Percentiles rank a stretch among this genome's conserved stretches.
These are phyloP conservation scores for Zaprionus nigranus DNA, from an alignment of 1,140 invertebrate genomes.

Conservation along the genomic window DNA sequence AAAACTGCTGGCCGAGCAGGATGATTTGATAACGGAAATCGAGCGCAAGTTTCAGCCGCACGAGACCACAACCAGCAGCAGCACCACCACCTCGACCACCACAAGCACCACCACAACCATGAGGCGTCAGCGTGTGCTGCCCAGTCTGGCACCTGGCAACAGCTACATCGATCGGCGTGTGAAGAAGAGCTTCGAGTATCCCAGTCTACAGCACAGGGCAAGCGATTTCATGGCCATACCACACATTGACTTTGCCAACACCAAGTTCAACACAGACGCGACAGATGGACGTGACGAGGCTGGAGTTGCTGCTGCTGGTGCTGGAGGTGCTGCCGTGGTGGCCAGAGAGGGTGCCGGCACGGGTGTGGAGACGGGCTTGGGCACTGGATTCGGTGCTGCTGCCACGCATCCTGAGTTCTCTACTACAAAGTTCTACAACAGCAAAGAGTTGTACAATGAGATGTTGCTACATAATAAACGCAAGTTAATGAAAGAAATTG, in stretches of 20 bases:
- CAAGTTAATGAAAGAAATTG: constrained; percentile 73
- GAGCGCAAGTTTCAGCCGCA: constrained; percentile 79
- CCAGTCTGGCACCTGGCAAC: constrained; percentile 42
- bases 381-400: constrained; percentile 19
- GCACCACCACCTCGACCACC: too few species aligned
- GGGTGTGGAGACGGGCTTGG: constrained; percentile 9
- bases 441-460: constrained; percentile 84
- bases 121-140: constrained; percentile 5
- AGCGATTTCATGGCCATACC: constrained; percentile 72
- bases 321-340: not conserved
- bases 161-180: constrained; percentile 76
- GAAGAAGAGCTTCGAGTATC: constrained; percentile 82
- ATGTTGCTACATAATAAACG: constrained; percentile 79
- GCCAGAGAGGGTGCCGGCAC: constrained; percentile 1
- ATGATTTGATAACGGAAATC: constrained; percentile 81
- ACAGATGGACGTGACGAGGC: constrained; percentile 2
- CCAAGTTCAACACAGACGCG: constrained; percentile 77
- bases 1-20: constrained; percentile 76
- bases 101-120: constrained; percentile 4
- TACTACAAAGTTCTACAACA: constrained; percentile 84
- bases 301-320: too few species aligned
- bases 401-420: constrained; percentile 79
- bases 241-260: constrained; percentile 80
- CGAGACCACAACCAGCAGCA: constrained; percentile 57
- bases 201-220: constrained; percentile 61